Percentiles rank a stretch among this genome's conserved stretches.
phyloP scores from a whole-genome alignment of 1,140 invertebrate species.

The Tetranychus urticae region DNA sequence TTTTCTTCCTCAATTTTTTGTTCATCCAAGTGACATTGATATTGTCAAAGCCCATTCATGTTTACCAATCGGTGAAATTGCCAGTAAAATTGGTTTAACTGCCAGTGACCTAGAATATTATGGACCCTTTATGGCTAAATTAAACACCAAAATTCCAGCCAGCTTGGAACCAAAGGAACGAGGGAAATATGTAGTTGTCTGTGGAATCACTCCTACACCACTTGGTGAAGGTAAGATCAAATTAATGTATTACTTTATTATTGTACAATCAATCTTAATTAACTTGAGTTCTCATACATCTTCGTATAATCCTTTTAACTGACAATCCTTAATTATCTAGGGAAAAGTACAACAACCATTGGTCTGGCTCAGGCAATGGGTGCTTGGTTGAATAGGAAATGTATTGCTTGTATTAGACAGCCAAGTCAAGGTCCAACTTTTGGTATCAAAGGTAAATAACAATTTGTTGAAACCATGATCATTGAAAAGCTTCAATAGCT shows the following conservation, averaged over 20 bases:
- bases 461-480: neutral
- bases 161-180: slow-evolving; percentile 37
- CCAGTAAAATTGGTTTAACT: slow-evolving; percentile 58
- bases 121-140: slow-evolving; percentile 83
- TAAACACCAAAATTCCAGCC: slow-evolving; percentile 56
- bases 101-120: slow-evolving; percentile 62
- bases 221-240: slow-evolving; percentile 27
- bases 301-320: neutral
- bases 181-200: slow-evolving; percentile 86
- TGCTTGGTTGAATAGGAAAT: slow-evolving; percentile 57
- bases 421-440: slow-evolving; percentile 97
- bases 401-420: slow-evolving; percentile 85
- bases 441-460: slow-evolving; percentile 60
- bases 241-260: neutral
- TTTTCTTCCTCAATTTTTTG: neutral
- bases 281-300: neutral
- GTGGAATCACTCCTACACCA: slow-evolving; percentile 75
- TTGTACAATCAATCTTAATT: neutral
- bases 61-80: slow-evolving; percentile 51
- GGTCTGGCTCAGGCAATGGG: slow-evolving; percentile 78
- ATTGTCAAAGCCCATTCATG: slow-evolving; percentile 66
- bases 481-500: neutral
- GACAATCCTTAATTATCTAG: slow-evolving; percentile 1
- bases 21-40: slow-evolving; percentile 45
- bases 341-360: slow-evolving; percentile 57